Evolutionary conservation across 2,797 vertebrate genomes (phyloP), one percentile per base, ranked within the genome.

Genomic region (Sebastiscus tertius): DNA sequence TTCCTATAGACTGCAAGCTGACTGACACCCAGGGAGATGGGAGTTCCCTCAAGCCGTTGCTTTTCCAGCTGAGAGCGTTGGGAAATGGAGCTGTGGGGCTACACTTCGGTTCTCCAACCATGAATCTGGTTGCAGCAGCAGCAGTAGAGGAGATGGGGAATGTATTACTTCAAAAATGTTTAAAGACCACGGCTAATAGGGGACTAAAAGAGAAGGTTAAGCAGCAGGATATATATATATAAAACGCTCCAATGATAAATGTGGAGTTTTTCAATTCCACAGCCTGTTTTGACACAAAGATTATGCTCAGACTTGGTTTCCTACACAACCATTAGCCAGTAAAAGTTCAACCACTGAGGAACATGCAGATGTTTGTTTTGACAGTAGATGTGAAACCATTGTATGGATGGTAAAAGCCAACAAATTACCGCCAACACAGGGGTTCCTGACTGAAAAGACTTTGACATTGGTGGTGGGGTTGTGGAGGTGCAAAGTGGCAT

Each of bases 1-100:
- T 91, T 90, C 82, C 80, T 77, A 78, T 89, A 85, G 80, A 79
- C 78, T 56, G 20, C 29, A 70, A 70, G 79, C 60, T 84, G 87
- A 90, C 72, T 87, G 88, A 91, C 75, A 80, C 70, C 4, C 26
- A 24, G 71, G 67, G 73, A 88, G 74, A 86, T 36, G 76, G 79
- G 54, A 29, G 78, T n/a, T 84, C 54, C 68, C 31, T 76, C 61
- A 58, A 62, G n/a, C 55, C 16, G 55, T 76, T 75, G 77, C 77
- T 79, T 72, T 69, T 69, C 72, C 62, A 77, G 65, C 67, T 75
- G 26, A 75, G 55, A 81, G 58, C 27, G 13, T 74, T 12, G 31
- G 58, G 81, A 68, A 85, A 60, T 2, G 2, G 65, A 77, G 73
- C 63, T 42, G 5, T n/a, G 16, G 24, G 4, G 9, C 33, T 46